Percentiles rank a stretch among this genome's conserved stretches.
Conservation (phyloP, 64 coral and sea anemone genomes). For the Actinia equina region DNA sequence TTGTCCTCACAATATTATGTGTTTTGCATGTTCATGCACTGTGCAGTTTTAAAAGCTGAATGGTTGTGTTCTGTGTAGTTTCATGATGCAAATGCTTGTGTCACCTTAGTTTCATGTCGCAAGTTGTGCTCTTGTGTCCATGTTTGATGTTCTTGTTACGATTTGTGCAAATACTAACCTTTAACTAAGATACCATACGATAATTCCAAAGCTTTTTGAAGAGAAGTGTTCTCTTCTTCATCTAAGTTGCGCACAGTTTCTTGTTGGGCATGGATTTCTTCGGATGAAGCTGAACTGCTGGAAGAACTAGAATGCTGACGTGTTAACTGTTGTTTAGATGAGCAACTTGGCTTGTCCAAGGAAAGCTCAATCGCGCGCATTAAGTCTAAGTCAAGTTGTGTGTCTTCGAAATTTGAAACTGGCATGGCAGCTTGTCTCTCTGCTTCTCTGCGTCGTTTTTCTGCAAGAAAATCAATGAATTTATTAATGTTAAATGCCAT, state of each 20-base stretch:
- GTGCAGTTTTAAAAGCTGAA: no score
- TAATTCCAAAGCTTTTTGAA: slow-evolving; percentile 63
- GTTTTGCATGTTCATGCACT: no score
- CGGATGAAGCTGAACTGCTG: slow-evolving; percentile 30
- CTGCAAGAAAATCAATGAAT: neutral
- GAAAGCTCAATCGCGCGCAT: slow-evolving; percentile 55
- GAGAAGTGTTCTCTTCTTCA: slow-evolving; percentile 24
- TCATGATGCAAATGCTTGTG: no score
- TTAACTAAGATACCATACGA: slow-evolving; percentile 35
- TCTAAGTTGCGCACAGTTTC: neutral
- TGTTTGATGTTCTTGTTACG: no score
- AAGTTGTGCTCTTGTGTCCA: no score
- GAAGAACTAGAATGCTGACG: slow-evolving; percentile 35
- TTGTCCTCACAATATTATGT: no score
- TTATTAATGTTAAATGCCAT: no score
- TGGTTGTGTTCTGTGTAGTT: no score
- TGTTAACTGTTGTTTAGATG: neutral
- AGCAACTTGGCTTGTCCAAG: slow-evolving; percentile 14
- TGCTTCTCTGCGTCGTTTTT: slow-evolving; percentile 1
- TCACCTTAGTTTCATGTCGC: no score
- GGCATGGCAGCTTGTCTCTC: neutral
- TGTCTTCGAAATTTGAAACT: neutral
- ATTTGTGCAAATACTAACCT: neutral
- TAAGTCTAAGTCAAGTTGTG: slow-evolving; percentile 40
- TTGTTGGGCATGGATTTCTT: slow-evolving; percentile 19